Conservation (phyloP, 2,797 vertebrate species). For the Serranus cabrilla region DNA sequence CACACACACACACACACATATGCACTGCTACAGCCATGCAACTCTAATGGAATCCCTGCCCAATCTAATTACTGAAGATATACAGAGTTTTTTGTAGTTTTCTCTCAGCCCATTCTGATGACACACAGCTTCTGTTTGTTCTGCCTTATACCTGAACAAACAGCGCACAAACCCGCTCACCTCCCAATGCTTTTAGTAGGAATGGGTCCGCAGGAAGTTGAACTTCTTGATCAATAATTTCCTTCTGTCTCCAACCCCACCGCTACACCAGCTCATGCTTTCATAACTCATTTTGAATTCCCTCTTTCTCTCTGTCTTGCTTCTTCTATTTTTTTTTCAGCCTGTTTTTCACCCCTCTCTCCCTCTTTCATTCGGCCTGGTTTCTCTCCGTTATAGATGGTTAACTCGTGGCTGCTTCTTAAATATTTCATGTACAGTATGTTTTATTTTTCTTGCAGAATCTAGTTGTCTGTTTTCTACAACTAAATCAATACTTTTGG, state of each 20-base stretch:
- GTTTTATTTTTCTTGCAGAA: conserved; percentile 12
- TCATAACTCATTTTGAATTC: conserved; percentile 17
- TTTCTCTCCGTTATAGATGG: conserved; percentile 29
- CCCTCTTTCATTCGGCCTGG: neutral
- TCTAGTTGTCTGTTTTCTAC: conserved; percentile 14
- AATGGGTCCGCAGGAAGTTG: neutral
- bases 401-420: conserved; percentile 21
- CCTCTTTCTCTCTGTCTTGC: neutral
- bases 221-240: conserved; percentile 28
- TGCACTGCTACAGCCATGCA: conserved; percentile 14
- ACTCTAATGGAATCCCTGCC: conserved; percentile 35
- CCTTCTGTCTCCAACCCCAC: neutral
- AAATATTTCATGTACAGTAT: conserved; percentile 49
- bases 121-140: conserved; percentile 34
- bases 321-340: neutral
- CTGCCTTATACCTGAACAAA: conserved; percentile 14
- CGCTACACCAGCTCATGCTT: neutral
- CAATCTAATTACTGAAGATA: conserved; percentile 46
- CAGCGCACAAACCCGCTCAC: neutral
- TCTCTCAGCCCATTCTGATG: conserved; percentile 4
- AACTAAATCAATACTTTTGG: conserved; percentile 10
- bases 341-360: neutral
- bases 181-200: conserved; percentile 17
- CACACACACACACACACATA: conserved; percentile 25
- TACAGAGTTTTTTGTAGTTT: conserved; percentile 30